Evolutionary conservation across 2,888 invertebrate species (phyloP).

Genomic region (Augiades crinisus): DNA sequence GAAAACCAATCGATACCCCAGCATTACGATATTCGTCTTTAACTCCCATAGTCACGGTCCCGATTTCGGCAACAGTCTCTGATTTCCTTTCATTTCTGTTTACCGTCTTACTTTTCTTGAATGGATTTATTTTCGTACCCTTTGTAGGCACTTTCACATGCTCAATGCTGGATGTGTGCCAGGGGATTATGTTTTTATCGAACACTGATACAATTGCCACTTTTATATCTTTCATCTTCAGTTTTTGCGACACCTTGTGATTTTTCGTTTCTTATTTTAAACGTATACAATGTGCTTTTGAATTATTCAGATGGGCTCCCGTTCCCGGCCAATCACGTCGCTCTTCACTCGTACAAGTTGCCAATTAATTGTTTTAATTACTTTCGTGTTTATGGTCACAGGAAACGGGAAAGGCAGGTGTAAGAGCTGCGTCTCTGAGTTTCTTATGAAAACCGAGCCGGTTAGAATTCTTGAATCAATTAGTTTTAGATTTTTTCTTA

Average conservation of each 20-base stretch:
- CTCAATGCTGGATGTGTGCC: constrained; percentile 59
- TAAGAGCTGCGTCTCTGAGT: not conserved
- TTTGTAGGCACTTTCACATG: constrained; percentile 63
- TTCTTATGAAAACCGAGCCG: not conserved
- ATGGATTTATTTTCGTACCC: constrained; percentile 72
- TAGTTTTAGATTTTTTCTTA: no score
- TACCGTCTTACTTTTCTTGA: constrained; percentile 59
- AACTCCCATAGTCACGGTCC: not conserved
- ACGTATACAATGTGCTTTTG: not conserved
- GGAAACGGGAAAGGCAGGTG: not conserved
- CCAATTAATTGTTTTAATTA: not conserved
- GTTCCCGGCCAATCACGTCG: not conserved
- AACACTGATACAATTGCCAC: constrained; percentile 38
- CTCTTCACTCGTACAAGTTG: not conserved
- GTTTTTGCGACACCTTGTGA: constrained; percentile 11
- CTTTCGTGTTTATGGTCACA: not conserved
- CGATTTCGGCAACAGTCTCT: constrained; percentile 1
- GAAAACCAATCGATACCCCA: constrained; percentile 1
- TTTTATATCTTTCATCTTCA: constrained; percentile 22
- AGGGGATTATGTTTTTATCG: constrained; percentile 58
- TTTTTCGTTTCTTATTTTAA: constrained; percentile 5
- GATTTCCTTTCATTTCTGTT: constrained; percentile 56
- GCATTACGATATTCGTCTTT: constrained; percentile 11
- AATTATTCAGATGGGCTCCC: not conserved
- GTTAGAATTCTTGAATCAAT: no score